phyloP scores from a whole-genome alignment of 2,888 invertebrate genomes.

The Epirrita christyi region DNA sequence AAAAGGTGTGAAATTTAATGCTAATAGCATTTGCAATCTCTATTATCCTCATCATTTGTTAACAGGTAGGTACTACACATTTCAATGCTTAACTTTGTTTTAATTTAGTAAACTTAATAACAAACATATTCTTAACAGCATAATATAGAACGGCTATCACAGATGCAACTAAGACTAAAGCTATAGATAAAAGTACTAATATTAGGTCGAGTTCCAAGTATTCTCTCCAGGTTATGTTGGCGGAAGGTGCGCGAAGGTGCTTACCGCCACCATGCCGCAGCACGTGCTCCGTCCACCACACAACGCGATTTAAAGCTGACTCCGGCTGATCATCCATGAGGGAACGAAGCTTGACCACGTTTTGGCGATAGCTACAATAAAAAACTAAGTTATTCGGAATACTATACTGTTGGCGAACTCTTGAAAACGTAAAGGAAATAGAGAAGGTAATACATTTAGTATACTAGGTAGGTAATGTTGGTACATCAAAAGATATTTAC shows the following conservation, averaged over 20 bases:
- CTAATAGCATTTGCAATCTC: no score
- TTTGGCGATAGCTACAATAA: slow-evolving; percentile 12
- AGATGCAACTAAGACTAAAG: not conserved
- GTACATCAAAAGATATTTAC: not conserved
- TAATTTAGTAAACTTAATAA: no score
- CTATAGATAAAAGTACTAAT: not conserved
- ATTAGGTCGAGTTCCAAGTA: slow-evolving; percentile 24
- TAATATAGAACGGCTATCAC: not conserved
- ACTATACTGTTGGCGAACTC: no score
- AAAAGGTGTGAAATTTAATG: no score
- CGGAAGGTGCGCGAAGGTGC: slow-evolving; percentile 63
- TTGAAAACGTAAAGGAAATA: no score
- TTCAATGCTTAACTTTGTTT: no score
- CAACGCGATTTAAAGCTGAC: slow-evolving; percentile 48
- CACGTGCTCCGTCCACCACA: slow-evolving; percentile 79
- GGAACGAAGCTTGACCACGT: slow-evolving; percentile 9
- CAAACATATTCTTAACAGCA: not conserved
- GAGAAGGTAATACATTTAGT: no score
- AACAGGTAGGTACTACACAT: no score
- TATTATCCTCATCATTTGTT: no score
- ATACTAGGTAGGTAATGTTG: no score
- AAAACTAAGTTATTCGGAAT: not conserved
- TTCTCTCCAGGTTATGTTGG: slow-evolving; percentile 46
- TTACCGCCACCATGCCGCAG: slow-evolving; percentile 64
- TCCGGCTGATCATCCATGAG: slow-evolving; percentile 28